A percentile compares a stretch with the other conserved stretches of the same genome.
These are phyloP conservation scores for Sitodiplosis mosellana DNA, from an alignment of 1,140 invertebrate species.

Conservation along the genomic window DNA sequence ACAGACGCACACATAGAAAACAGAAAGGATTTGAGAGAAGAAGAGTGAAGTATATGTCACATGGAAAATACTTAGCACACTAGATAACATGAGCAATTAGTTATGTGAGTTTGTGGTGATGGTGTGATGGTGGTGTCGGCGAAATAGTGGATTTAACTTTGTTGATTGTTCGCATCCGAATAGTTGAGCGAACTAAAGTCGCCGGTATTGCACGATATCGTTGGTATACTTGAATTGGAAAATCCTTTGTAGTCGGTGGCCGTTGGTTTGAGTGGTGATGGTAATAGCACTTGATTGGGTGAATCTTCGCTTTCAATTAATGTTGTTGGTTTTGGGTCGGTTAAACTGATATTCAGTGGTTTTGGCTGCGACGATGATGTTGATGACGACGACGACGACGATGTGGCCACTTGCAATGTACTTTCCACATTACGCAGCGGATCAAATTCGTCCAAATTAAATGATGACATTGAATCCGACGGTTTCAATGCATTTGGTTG, in stretches of 20 bases:
- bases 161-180: background rate
- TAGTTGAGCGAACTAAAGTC: constrained; percentile 24
- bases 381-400: constrained; percentile 9
- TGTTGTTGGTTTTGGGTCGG: constrained; percentile 30
- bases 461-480: constrained; percentile 4
- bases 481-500: constrained; percentile 1
- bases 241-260: constrained; percentile 43
- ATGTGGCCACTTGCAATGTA: background rate
- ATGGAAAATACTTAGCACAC: too few relatives aligned
- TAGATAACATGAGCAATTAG: too few relatives aligned
- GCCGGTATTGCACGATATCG: constrained; percentile 52
- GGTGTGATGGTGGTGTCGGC: background rate
- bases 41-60: too few relatives aligned
- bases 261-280: constrained; percentile 39
- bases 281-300: constrained; percentile 34
- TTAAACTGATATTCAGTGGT: constrained; percentile 3
- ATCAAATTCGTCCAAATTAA: constrained; percentile 25
- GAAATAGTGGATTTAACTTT: background rate
- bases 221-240: constrained; percentile 44
- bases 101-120: too few relatives aligned
- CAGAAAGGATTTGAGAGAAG: too few relatives aligned
- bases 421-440: constrained; percentile 12
- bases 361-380: constrained; percentile 8
- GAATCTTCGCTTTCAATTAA: constrained; percentile 32
- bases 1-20: too few relatives aligned